phyloP scores from a whole-genome alignment of 2,888 invertebrate species.

The Leptinotarsa rubiginosa region DNA sequence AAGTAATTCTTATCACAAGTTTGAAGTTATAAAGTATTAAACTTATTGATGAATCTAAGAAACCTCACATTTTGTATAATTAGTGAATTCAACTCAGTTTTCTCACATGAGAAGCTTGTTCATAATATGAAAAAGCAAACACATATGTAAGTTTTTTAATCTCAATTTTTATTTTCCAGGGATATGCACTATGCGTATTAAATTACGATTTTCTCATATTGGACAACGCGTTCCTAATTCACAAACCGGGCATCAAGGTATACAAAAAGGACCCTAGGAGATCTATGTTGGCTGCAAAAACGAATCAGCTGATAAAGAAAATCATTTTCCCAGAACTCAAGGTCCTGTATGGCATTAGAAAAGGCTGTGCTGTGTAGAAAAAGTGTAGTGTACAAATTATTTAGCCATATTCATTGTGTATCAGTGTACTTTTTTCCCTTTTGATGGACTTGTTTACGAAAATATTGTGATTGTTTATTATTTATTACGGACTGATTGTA shows the following conservation, averaged over 20 bases:
- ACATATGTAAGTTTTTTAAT: background rate
- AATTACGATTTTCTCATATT: constrained; percentile 94
- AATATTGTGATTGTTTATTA: constrained; percentile 29
- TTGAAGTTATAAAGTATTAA: no score
- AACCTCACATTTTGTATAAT: no score
- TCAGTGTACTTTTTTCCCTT: constrained; percentile 34
- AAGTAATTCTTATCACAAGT: no score
- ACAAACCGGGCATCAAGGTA: constrained; percentile 91
- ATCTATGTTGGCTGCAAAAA: constrained; percentile 80
- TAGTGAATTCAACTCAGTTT: no score
- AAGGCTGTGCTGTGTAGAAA: constrained; percentile 80
- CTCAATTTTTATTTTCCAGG: constrained; percentile 69
- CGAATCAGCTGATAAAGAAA: constrained; percentile 81
- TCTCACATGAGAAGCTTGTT: background rate
- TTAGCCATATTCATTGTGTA: constrained; percentile 47
- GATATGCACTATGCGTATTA: constrained; percentile 88
- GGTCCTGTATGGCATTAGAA: constrained; percentile 83
- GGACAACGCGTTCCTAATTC: constrained; percentile 93
- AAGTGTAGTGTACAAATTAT: constrained; percentile 39
- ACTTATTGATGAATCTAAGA: no score
- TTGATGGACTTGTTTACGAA: constrained; percentile 23
- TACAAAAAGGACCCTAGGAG: constrained; percentile 83
- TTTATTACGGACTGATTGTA: constrained; percentile 9
- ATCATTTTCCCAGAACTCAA: constrained; percentile 88
- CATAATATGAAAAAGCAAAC: background rate